Evolutionary conservation across 2,888 invertebrate genomes (phyloP).

Genomic region (Heliconius erato): DNA sequence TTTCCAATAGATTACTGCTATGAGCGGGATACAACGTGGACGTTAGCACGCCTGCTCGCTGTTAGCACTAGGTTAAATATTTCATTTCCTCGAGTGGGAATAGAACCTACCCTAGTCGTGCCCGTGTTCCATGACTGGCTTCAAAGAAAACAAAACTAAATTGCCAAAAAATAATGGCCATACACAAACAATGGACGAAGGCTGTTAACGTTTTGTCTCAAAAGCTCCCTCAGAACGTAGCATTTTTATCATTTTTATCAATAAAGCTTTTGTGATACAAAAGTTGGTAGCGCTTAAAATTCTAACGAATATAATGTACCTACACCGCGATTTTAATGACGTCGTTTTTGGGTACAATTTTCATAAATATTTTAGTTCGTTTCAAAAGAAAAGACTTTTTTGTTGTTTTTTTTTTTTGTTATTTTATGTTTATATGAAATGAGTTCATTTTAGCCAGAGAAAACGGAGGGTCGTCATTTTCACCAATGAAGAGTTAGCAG

Average conservation of each 20-base stretch:
- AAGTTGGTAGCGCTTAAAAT: constrained; percentile 17
- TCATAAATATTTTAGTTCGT: not conserved
- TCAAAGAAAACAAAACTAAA: constrained; percentile 17
- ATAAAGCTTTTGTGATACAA: constrained; percentile 24
- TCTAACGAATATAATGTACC: constrained; percentile 7
- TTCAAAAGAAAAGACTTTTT: not conserved
- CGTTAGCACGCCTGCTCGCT: no score
- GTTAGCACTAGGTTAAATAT: no score
- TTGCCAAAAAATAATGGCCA: constrained; percentile 20
- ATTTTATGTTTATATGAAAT: no score
- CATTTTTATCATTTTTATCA: constrained; percentile 29
- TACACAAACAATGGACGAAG: constrained; percentile 15
- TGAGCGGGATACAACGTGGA: no score
- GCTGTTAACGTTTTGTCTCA: constrained; percentile 28
- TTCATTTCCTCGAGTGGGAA: no score
- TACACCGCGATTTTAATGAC: not conserved
- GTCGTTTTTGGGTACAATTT: not conserved
- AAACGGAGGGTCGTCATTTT: no score
- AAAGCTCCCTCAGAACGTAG: constrained; percentile 15
- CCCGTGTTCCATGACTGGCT: not conserved
- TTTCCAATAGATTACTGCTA: no score
- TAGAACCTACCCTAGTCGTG: no score
- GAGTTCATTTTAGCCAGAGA: no score
- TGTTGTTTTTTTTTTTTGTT: not conserved
- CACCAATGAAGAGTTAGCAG: no score